These are phyloP conservation scores for Trichechus manatus DNA, from an alignment of 2,113 vertebrate genomes.

Conservation along the genomic window DNA sequence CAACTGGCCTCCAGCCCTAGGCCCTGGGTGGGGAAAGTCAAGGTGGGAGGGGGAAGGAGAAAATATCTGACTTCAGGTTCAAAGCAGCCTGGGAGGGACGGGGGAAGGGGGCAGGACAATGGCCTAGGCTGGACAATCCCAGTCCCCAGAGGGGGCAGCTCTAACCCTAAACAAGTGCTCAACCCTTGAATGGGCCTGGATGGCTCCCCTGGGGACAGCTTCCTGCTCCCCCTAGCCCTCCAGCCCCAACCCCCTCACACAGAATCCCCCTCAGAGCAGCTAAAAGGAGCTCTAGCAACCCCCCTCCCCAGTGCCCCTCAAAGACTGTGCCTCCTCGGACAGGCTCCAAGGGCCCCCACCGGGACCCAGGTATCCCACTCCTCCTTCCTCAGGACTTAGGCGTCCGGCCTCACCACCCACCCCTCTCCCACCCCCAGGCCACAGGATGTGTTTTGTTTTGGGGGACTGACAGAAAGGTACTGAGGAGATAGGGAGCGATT, in stretches of 20 bases:
- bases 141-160: constrained; percentile 82
- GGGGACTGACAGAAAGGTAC: constrained; percentile 7
- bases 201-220: constrained; percentile 85
- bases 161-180: constrained; percentile 85
- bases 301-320: constrained; percentile 17
- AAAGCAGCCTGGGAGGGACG: constrained; percentile 78
- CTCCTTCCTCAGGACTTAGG: constrained; percentile 5
- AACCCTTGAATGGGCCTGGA: constrained; percentile 81
- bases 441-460: background rate
- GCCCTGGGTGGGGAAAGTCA: constrained; percentile 72
- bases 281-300: constrained; percentile 41
- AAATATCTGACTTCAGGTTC: constrained; percentile 80
- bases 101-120: constrained; percentile 81
- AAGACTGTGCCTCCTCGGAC: constrained; percentile 58
- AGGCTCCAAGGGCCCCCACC: background rate
- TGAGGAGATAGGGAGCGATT: background rate
- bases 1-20: constrained; percentile 51
- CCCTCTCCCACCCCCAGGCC: constrained; percentile 52
- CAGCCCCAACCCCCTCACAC: constrained; percentile 42
- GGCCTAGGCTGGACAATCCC: constrained; percentile 82
- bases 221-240: constrained; percentile 78
- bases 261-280: constrained; percentile 14
- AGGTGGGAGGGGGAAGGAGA: constrained; percentile 5
- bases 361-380: background rate
- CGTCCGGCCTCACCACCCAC: background rate